Evolutionary conservation across 2,797 vertebrate genomes (phyloP), one percentile per base, ranked within the genome.

Genomic region (Micrastur ruficollis): DNA sequence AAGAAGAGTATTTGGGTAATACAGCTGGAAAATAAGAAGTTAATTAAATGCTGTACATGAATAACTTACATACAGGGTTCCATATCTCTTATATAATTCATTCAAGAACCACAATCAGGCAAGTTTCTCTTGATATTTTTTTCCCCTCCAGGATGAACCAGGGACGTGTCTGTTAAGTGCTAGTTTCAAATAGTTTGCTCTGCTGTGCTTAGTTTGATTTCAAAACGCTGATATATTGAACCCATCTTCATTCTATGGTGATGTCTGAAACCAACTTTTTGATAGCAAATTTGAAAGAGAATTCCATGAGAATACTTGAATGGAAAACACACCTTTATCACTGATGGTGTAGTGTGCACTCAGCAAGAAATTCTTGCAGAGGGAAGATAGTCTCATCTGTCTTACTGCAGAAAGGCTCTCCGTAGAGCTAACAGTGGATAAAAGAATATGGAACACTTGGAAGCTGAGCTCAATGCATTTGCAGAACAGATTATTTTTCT

Each of bases 1-100:
- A 80, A 92, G 76, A 66, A 73, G 52, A 58, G 18, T 84, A 53
- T 93, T 97, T 95, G 61, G 36, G 34, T 71, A 96, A 91, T 81
- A 79, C 23, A 93, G 22, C 86, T 92, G 52, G 73, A 95, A 95
- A 95, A 93, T 50, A 90, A 90, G 65, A 95, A 84, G 49, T 81
- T n/a, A 91, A 95, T 94, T 95, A 93, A 88, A 71, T 91, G 46
- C 38, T 82, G 20, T 38, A 59, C 53, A 59, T 29, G 46, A 82
- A 61, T 67, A 66, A 74, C 86, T 86, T 92, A 31, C 22, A 25
- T 50, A 36, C 15, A 50, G 44, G 31, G 12, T 70, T 90, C 52
- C 32, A 3, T 31, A 52, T 62, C 31, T 70, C 12, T 58, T 44
- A 5, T 6, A 6, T 89, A 29, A 68, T 90, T 67, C 6, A 5